Evolutionary conservation across 2,888 invertebrate genomes (phyloP).

Genomic region (Luffia ferchaultella): DNA sequence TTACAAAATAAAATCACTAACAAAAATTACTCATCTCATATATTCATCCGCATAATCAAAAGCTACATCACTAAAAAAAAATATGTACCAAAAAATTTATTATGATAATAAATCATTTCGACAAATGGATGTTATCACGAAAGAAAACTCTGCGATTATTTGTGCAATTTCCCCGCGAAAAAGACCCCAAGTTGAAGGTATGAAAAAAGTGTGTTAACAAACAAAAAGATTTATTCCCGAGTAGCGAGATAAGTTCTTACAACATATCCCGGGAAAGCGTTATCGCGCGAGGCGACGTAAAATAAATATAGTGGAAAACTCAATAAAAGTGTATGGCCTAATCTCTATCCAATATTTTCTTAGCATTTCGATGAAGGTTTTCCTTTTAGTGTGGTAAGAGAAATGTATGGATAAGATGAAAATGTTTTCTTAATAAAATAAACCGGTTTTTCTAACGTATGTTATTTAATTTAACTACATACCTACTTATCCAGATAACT

Average conservation of each 20-base stretch:
- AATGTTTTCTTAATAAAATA: too few relatives aligned
- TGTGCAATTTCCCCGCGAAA: slow-evolving; percentile 20
- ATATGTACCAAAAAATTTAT: neutral
- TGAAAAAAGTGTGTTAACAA: slow-evolving; percentile 52
- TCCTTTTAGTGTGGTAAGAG: slow-evolving; percentile 27
- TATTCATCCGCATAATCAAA: too few relatives aligned
- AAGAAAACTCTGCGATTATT: slow-evolving; percentile 31
- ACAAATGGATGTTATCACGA: slow-evolving; percentile 31
- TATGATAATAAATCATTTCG: neutral
- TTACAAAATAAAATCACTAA: too few relatives aligned
- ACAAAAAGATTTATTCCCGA: slow-evolving; percentile 57
- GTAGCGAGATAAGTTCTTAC: slow-evolving; percentile 44
- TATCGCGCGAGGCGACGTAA: slow-evolving; percentile 34
- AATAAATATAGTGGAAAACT: slow-evolving; percentile 58
- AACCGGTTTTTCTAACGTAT: too few relatives aligned
- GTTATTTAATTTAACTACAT: too few relatives aligned
- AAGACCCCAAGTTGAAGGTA: neutral
- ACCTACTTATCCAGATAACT: too few relatives aligned
- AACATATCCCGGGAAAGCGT: slow-evolving; percentile 8
- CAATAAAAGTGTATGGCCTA: slow-evolving; percentile 64
- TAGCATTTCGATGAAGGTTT: slow-evolving; percentile 52
- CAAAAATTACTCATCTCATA: too few relatives aligned
- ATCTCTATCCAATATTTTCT: slow-evolving; percentile 65
- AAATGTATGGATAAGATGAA: slow-evolving; percentile 22
- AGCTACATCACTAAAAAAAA: neutral